Base-by-base conservation (phyloP, 2,113 vertebrate species). In the Plestiodon gilberti region DNA sequence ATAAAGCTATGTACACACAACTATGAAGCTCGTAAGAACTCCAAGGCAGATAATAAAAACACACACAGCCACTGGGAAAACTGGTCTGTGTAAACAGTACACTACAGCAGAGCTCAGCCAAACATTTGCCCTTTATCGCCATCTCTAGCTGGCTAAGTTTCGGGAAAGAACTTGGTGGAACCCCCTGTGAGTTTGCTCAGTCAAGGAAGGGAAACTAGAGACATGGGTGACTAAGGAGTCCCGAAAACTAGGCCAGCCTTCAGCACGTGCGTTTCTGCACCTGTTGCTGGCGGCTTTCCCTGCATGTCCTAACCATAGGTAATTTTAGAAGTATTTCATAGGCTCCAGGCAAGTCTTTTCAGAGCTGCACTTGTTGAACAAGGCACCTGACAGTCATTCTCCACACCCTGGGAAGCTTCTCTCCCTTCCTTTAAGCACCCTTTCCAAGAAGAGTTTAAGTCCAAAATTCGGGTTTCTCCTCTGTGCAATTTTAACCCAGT, bases 151-250 rank as follows among this genome's bases (percentile, higher is more conserved):
- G 38, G 13, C 38, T 6, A 8, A 22, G 82, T 62, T 83, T 52
- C 20, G 11, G 55, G 55, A 35, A 78, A 62, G 4, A 62, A 57
- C 25, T 6, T 33, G 23, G 38, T 71, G 81, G 81, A 73, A 52
- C 1, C 74, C 84, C 65, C 17, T 9, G 17, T 18, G 52, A 33
- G 35, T n/a, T 79, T 59, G 35, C 64, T 70, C 74, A 82, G 13
- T 48, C 35, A 61, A 71, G n/a, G 9, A 22, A 52, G 52, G n/a
- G 75, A 79, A 88, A 88, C 55, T 59, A 87, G 80, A 69, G 80
- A 70, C 55, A 81, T 22, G 65, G 57, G 30, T 48, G 30, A 78
- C 10, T 15, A 35, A 71, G 64, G 35, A 83, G 65, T 78, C 75
- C 40, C 59, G 62, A 76, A 52, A 83, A 25, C 67, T 78, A 84